Evolutionary conservation across 2,888 invertebrate genomes (phyloP).

Genomic region (Hetaerina titia): DNA sequence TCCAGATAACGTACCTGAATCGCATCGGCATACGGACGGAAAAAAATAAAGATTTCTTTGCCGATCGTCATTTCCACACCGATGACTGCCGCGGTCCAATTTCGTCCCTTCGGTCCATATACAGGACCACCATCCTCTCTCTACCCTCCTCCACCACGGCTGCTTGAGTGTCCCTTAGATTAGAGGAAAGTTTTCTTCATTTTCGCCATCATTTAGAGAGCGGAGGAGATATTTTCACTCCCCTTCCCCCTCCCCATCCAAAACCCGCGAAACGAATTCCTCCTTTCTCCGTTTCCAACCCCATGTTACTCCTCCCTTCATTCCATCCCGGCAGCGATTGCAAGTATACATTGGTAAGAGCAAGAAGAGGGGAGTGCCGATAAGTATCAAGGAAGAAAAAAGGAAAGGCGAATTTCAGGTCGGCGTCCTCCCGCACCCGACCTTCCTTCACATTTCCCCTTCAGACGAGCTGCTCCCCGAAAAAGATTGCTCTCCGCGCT

Average conservation of each 20-base stretch:
- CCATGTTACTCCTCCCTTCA: not conserved
- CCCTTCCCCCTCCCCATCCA: not conserved
- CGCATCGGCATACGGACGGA: not conserved
- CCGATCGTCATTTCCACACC: not conserved
- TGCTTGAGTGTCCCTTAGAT: not conserved
- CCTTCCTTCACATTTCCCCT: not conserved
- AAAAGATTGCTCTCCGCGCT: not conserved
- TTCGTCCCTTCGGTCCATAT: not conserved
- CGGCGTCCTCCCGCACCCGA: not conserved
- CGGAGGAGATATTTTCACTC: not conserved
- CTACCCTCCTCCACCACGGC: not conserved
- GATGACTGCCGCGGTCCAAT: not conserved
- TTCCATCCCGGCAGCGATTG: not conserved
- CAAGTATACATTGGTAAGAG: not conserved
- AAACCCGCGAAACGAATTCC: not conserved
- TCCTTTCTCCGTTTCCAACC: not conserved
- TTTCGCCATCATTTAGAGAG: not conserved
- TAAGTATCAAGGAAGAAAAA: not conserved
- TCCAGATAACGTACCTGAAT: not conserved
- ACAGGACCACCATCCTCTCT: not conserved
- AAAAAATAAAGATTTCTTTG: not conserved
- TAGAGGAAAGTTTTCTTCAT: slow-evolving; percentile 19
- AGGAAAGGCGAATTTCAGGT: slow-evolving; percentile 15
- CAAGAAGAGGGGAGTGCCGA: not conserved
- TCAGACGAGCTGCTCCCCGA: not conserved